Conservation (phyloP, 2,888 invertebrate species). For the Cheilosia impressa region DNA sequence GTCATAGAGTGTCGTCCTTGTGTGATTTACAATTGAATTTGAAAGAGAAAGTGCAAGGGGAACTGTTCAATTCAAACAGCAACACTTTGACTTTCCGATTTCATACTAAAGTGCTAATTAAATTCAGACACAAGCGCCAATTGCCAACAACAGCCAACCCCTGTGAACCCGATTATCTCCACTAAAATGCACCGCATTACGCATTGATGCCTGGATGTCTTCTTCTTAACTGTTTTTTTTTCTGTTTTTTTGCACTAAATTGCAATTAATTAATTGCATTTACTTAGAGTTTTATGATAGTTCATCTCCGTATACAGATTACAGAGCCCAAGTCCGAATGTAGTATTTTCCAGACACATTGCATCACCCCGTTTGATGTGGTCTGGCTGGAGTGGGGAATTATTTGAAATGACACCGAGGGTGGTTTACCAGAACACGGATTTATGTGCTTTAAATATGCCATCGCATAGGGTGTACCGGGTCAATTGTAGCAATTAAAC, state of each 20-base stretch:
- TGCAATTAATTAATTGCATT: conserved; percentile 64
- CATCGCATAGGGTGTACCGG: conserved; percentile 23
- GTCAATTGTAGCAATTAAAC: conserved; percentile 69
- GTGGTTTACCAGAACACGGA: conserved; percentile 1
- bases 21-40: conserved; percentile 12
- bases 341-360: conserved; percentile 33
- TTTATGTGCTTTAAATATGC: conserved; percentile 30
- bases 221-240: background rate
- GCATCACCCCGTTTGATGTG: conserved; percentile 51
- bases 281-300: conserved; percentile 40
- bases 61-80: background rate
- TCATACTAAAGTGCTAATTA: conserved; percentile 47
- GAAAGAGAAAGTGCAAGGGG: conserved; percentile 24
- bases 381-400: background rate
- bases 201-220: conserved; percentile 30
- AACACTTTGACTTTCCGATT: conserved; percentile 18
- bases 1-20: background rate
- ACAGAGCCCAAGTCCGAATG: conserved; percentile 37
- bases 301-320: conserved; percentile 2
- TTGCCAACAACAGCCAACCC: conserved; percentile 13
- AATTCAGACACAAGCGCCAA: conserved; percentile 36
- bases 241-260: conserved; percentile 26
- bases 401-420: conserved; percentile 20
- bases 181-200: conserved; percentile 12
- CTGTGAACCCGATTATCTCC: conserved; percentile 39